Conservation (phyloP, 2,888 invertebrate genomes). For the Leptopilina myrica region DNA sequence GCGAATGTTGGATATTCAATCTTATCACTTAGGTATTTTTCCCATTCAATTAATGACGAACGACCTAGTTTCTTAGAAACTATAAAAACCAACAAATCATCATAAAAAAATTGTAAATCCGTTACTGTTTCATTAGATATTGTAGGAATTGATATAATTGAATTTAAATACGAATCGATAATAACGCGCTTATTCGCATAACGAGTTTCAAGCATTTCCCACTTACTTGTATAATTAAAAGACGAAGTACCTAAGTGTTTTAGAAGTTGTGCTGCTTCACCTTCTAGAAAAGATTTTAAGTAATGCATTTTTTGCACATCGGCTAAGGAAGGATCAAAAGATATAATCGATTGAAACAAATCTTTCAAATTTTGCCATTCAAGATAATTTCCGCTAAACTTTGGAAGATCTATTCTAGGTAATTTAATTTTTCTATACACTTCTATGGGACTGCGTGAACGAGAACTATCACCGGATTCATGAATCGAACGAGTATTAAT, state of each 20-base stretch:
- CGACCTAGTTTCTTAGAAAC: background rate
- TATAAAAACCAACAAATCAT: slow-evolving; percentile 1
- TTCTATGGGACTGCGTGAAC: background rate
- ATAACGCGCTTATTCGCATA: background rate
- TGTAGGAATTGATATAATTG: background rate
- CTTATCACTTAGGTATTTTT: background rate
- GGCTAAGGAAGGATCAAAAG: background rate
- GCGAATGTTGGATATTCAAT: slow-evolving; percentile 22
- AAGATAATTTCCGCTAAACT: background rate
- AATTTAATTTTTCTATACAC: background rate
- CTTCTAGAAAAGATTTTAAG: background rate
- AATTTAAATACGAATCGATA: background rate
- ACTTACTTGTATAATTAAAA: background rate
- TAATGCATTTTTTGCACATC: background rate
- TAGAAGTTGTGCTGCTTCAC: background rate
- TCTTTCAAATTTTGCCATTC: slow-evolving; percentile 12
- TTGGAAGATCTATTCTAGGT: background rate
- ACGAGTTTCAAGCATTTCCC: background rate
- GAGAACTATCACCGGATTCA: background rate
- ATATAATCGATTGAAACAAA: background rate
- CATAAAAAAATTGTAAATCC: background rate
- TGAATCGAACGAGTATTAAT: background rate
- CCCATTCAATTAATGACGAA: slow-evolving; percentile 31
- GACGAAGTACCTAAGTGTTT: background rate
- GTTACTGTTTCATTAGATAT: background rate